Base-by-base conservation (phyloP, 2,113 vertebrate species). In the Tauraco erythrolophus region DNA sequence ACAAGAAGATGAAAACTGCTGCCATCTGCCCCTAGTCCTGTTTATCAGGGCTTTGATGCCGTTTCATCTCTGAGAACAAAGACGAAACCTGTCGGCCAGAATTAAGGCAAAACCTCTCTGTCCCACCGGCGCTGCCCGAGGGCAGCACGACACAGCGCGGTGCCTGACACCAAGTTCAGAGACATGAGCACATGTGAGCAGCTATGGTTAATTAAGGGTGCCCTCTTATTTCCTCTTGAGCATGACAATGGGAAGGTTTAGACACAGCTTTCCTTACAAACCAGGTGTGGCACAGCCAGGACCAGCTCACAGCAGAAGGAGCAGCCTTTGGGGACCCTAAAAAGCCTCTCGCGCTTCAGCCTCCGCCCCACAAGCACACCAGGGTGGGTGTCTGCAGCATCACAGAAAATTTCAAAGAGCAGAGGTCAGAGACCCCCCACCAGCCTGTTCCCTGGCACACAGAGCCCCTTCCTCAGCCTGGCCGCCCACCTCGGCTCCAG, bases 21-120 rank as follows among this genome's bases (percentile, higher is more conserved):
- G 18, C 88, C n/a, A 65, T 24, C 56, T 30, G 19, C 35, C n/a
- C 50, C 41, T n/a, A 22, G 11, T 10, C 46, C 30, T 68, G 23
- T 25, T 71, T 14, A 25, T 14, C 7, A 19, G 14, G 3, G 19
- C 23, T 30, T 28, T 28, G 58, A 54, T 13, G 11, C 19, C 0
- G 0, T 23, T 89, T 71, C 15, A 18, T 16, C 33, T 60, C 39
- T 1, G 0, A 27, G 53, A 81, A 17, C 0, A 1, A 91, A 71
- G 83, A 39, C 1, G 14, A 69, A 87, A 12, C 3, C 37, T 35
- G 8, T 0, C 1, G 51, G 19, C 23, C 84, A 45, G 18, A 30
- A 4, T 0, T 2, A 85, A 71, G 43, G 64, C 9, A 25, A 88
- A 71, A 2, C 16, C n/a, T 71, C 46, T 12, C 28, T 45, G 74